phyloP scores from a whole-genome alignment of 2,888 invertebrate genomes.

The Steinernema carpocapsae region DNA sequence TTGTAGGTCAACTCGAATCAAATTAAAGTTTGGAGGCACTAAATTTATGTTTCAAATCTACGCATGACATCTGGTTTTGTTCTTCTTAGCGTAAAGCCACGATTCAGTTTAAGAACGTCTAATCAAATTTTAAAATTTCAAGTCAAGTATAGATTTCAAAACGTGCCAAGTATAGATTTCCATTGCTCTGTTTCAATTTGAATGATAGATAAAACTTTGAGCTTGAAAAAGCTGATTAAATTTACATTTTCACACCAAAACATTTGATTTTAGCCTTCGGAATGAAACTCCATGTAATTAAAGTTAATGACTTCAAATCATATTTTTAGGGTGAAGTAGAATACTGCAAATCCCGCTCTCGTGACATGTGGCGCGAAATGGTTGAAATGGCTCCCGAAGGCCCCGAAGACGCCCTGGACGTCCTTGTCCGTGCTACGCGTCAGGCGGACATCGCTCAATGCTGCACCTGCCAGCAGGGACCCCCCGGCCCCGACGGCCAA shows the following conservation, averaged over 20 bases:
- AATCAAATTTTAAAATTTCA: too few relatives aligned
- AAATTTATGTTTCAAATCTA: too few relatives aligned
- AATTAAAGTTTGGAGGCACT: too few relatives aligned
- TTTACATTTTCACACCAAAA: background rate
- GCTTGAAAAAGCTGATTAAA: too few relatives aligned
- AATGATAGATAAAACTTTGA: too few relatives aligned
- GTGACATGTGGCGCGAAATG: conserved; percentile 68
- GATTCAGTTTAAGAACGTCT: too few relatives aligned
- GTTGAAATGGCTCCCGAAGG: conserved; percentile 64
- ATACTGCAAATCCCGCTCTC: conserved; percentile 65
- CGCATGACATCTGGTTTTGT: too few relatives aligned
- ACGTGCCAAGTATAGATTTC: too few relatives aligned
- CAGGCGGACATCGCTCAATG: conserved; percentile 65
- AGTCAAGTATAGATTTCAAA: too few relatives aligned
- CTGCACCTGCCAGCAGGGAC: conserved; percentile 67
- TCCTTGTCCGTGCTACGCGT: conserved; percentile 62
- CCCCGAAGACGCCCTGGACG: conserved; percentile 50
- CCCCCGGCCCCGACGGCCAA: conserved; percentile 55
- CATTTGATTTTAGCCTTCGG: background rate
- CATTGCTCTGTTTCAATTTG: too few relatives aligned
- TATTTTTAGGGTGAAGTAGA: conserved; percentile 64
- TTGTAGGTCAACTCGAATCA: too few relatives aligned
- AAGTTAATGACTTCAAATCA: background rate
- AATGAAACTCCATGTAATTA: background rate
- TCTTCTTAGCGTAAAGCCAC: too few relatives aligned